These are phyloP conservation scores for Physocephala rufipes DNA, from an alignment of 2,888 invertebrate genomes.

Conservation along the genomic window DNA sequence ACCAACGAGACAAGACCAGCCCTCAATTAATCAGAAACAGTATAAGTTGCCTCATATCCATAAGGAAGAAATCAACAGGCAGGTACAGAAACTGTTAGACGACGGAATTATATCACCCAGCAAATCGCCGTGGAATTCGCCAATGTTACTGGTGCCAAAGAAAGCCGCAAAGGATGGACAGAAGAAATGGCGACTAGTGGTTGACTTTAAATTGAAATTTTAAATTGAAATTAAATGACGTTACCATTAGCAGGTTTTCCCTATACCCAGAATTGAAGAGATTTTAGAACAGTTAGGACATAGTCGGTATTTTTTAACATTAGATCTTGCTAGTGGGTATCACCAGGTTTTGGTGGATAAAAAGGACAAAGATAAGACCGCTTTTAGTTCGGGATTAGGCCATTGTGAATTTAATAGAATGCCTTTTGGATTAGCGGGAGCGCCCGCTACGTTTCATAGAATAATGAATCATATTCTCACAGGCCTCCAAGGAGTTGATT, in stretches of 20 bases:
- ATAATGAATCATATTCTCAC: constrained; percentile 7
- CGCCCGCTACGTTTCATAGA: constrained; percentile 46
- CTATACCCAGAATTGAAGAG: constrained; percentile 28
- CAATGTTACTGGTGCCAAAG: neutral
- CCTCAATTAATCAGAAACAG: constrained; percentile 12
- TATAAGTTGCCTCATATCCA: neutral
- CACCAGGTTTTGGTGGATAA: constrained; percentile 53
- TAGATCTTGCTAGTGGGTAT: constrained; percentile 62
- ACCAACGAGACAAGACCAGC: neutral
- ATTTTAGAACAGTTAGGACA: constrained; percentile 24
- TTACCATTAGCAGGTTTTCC: constrained; percentile 18
- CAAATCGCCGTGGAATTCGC: neutral
- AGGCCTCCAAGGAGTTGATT: neutral
- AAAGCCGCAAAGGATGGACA: neutral
- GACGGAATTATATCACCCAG: neutral
- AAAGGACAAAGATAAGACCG: neutral
- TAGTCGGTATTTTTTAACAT: constrained; percentile 51
- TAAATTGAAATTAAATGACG: constrained; percentile 6
- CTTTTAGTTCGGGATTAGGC: constrained; percentile 34
- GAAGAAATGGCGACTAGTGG: neutral
- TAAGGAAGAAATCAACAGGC: neutral
- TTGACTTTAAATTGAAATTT: neutral
- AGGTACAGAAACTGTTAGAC: neutral
- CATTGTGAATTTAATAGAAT: constrained; percentile 53
- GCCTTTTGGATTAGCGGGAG: constrained; percentile 52